Percentiles rank a stretch among this genome's conserved stretches.
These are phyloP conservation scores for Drosophila ezoana DNA, from an alignment of 2,888 invertebrate species.

Conservation along the genomic window DNA sequence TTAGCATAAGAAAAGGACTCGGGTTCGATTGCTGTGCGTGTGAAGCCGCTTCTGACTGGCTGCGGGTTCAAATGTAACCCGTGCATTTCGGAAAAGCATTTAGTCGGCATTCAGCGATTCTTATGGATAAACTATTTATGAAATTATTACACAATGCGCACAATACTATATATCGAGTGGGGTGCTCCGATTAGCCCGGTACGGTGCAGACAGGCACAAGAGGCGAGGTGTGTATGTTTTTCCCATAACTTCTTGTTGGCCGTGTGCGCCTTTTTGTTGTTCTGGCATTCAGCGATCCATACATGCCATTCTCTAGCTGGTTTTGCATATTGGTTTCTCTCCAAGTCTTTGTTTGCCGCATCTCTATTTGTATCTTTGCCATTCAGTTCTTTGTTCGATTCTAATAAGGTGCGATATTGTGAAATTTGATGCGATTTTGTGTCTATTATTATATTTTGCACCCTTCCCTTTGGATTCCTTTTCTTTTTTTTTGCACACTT, in stretches of 20 bases:
- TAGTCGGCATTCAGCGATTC: slow-evolving; percentile 76
- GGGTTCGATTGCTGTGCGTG: slow-evolving; percentile 42
- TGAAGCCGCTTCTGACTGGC: slow-evolving; percentile 36
- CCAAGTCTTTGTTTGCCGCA: slow-evolving; percentile 30
- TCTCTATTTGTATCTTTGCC: slow-evolving; percentile 44
- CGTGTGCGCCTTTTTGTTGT: slow-evolving; percentile 65
- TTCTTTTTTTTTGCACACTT: slow-evolving; percentile 33
- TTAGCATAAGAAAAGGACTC: slow-evolving; percentile 67
- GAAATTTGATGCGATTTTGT: slow-evolving; percentile 80
- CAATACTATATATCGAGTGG: slow-evolving; percentile 74
- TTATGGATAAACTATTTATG: slow-evolving; percentile 79
- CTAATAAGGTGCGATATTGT: slow-evolving; percentile 81
- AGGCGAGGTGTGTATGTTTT: slow-evolving; percentile 79
- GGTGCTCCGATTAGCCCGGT: slow-evolving; percentile 71
- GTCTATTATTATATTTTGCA: slow-evolving; percentile 61
- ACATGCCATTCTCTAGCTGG: slow-evolving; percentile 30
- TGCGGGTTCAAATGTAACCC: slow-evolving; percentile 19
- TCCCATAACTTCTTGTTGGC: slow-evolving; percentile 79
- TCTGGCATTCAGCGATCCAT: slow-evolving; percentile 13
- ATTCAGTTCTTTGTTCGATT: slow-evolving; percentile 63
- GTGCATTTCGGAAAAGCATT: slow-evolving; percentile 54
- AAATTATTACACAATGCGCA: slow-evolving; percentile 77
- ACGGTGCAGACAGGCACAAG: slow-evolving; percentile 20
- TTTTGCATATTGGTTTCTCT: slow-evolving; percentile 59
- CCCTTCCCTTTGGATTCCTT: slow-evolving; percentile 34